Evolutionary conservation across 2,888 invertebrate genomes (phyloP).

Genomic region (Oegoconia quadripuncta): DNA sequence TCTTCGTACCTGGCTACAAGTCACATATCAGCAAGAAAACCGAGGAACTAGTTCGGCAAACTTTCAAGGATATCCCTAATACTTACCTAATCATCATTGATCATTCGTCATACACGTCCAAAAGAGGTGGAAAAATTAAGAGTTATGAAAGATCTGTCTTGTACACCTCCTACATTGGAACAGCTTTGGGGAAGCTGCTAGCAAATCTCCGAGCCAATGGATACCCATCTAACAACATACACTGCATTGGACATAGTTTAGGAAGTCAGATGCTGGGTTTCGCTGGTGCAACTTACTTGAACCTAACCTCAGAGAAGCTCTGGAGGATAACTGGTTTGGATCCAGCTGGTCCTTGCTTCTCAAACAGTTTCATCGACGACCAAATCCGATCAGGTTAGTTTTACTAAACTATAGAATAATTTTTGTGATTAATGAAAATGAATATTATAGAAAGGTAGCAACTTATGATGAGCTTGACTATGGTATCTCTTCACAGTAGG

Average conservation of each 20-base stretch:
- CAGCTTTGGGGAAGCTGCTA: conserved; percentile 50
- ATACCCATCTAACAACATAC: conserved; percentile 54
- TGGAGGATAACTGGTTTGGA: conserved; percentile 63
- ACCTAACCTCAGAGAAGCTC: conserved; percentile 51
- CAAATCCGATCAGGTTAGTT: conserved; percentile 72
- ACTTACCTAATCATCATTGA: conserved; percentile 62
- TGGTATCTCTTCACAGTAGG: too few species aligned
- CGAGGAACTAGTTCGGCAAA: conserved; percentile 53
- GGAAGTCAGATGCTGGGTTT: conserved; percentile 63
- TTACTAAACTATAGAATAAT: too few species aligned
- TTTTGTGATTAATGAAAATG: too few species aligned
- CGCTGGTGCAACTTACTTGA: conserved; percentile 44
- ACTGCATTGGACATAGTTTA: conserved; percentile 63
- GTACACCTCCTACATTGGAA: conserved; percentile 53
- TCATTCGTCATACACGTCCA: conserved; percentile 61
- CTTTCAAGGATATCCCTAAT: conserved; percentile 54
- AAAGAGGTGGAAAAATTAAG: conserved; percentile 46
- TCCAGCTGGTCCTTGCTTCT: conserved; percentile 70
- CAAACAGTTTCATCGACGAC: conserved; percentile 55
- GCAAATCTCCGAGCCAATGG: conserved; percentile 45
- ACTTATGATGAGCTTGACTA: too few species aligned
- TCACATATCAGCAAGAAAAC: conserved; percentile 58
- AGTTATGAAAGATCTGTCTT: conserved; percentile 65
- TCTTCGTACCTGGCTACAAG: conserved; percentile 69
- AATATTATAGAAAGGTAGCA: too few species aligned